Evolutionary conservation across 2,113 vertebrate species (phyloP), one percentile per base, ranked within the genome.

Genomic region (Plotosus lineatus): DNA sequence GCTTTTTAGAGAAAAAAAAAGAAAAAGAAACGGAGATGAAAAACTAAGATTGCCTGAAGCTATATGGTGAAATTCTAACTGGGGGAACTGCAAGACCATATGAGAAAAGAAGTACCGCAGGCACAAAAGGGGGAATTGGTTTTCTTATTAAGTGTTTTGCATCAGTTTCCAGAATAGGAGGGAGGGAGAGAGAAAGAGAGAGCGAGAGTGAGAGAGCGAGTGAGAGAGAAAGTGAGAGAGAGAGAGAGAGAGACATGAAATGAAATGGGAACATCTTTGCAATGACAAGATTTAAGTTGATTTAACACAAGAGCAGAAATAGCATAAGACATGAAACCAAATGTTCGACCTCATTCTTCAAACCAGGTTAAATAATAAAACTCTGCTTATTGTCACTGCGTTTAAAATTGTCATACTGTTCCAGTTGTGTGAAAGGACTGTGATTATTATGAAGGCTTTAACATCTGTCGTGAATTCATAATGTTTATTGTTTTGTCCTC

Each of bases 61-160:
- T 90, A 92, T 92, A 93, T 94, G 93, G 93, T 94, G 93, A 94
- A 94, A 94, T 93, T 94, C 92, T 94, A 94, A 93, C 93, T 94
- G 93, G 93, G 92, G 94, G 93, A 94, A 94, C 92, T 91, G 93
- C 93, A 94, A 94, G 92, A 93, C 93, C 93, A 93, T 94, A 93
- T 93, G 93, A 94, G 92, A 94, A 94, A 86, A 94, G 91, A 91
- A 94, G 89, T 88, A 91, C 93, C 93, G 87, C 89, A 33, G 93
- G 93, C 93, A 73, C 88, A 91, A 92, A 91, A 91, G 90, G 87
- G 92, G 93, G 92, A 94, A 94, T 94, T 94, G 94, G 92, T 94
- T 94, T 93, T 93, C 85, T 93, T 93, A 93, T 94, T 93, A 94
- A 94, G 92, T 92, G 92, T 94, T 94, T 94, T 94, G 94, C 93